These are phyloP conservation scores for Venusia cambrica DNA, from an alignment of 2,888 invertebrate genomes.

Conservation along the genomic window DNA sequence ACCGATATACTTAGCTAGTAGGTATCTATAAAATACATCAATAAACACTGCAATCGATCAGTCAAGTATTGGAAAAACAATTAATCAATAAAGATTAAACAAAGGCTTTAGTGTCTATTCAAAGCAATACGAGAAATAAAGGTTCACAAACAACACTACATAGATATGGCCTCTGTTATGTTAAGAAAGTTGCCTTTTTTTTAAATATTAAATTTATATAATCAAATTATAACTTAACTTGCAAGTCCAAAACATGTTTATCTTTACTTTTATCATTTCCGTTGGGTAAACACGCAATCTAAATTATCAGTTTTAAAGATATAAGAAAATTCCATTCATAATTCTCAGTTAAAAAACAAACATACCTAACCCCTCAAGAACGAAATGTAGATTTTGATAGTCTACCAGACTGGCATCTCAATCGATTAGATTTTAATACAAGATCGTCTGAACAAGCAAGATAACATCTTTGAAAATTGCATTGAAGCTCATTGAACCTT, in stretches of 20 bases:
- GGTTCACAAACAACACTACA: no score
- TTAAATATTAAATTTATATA: no score
- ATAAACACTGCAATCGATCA: no score
- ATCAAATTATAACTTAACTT: background rate
- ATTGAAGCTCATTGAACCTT: conserved; percentile 1
- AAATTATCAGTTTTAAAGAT: conserved; percentile 32
- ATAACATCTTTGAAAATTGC: conserved; percentile 13
- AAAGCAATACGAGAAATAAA: background rate
- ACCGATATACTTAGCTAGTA: background rate
- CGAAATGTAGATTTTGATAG: no score
- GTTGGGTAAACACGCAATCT: conserved; percentile 31
- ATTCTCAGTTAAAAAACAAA: no score
- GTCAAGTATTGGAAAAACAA: background rate
- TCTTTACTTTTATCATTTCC: conserved; percentile 24
- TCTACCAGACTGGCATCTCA: conserved; percentile 20
- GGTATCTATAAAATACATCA: background rate
- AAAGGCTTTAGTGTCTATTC: background rate
- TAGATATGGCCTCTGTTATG: no score
- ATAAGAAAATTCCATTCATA: conserved; percentile 43
- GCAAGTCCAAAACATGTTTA: background rate
- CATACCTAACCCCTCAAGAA: no score
- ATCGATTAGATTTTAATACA: conserved; percentile 25
- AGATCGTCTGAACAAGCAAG: conserved; percentile 18
- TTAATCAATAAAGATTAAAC: background rate
- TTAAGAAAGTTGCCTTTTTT: no score